Base-by-base conservation (phyloP, 35 echinoderm and acorn worm genomes). In the Anneissia japonica region DNA sequence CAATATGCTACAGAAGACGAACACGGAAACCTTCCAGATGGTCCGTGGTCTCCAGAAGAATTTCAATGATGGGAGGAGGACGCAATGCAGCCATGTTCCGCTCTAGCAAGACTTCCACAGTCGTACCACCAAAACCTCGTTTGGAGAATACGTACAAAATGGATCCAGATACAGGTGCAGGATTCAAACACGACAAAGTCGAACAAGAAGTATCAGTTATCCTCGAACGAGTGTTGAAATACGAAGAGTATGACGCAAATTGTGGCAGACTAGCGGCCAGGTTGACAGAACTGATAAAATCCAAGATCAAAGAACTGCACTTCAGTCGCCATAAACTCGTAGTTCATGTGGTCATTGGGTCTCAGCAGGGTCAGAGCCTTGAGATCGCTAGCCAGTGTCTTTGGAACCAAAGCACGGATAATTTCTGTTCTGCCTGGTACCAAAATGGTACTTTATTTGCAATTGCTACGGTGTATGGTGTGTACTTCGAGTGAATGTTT, bases 401-500 rank as follows among this genome's bases (percentile, higher is more conserved):
- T 29, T 97, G 94, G 94, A 87, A 97, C 72, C 83, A 82, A 0
- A 74, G 35, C 14, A 87, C 85, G 5, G 94, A 97, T 72, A 97
- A 86, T 40, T 87, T 73, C 36, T 84, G 83, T 30, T 87, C 91
- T 12, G 85, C 86, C 0, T 85, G 34, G 13, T 97, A 93, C 76
- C 74, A 90, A 29, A 97, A 97, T 72, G 36, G 77, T 9, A 88
- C 91, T 1, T 41, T 97, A 19, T 97, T 87, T 30, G 91, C 84
- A 7, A 81, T 86, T 74, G 94, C 88, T 3, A 90, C 84, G 7
- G 75, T 97, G 32, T 93, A 88, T 79, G 94, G 72, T 56, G 34
- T 93, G 30, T 97, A 97, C 46, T 97, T 90, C 38, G 94, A 97
- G 51, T 97, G 46, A 92, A 84, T 37, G 75, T n/a, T n/a, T n/a